phyloP scores from a whole-genome alignment of 2,113 vertebrate genomes.

The Acinonyx jubatus region DNA sequence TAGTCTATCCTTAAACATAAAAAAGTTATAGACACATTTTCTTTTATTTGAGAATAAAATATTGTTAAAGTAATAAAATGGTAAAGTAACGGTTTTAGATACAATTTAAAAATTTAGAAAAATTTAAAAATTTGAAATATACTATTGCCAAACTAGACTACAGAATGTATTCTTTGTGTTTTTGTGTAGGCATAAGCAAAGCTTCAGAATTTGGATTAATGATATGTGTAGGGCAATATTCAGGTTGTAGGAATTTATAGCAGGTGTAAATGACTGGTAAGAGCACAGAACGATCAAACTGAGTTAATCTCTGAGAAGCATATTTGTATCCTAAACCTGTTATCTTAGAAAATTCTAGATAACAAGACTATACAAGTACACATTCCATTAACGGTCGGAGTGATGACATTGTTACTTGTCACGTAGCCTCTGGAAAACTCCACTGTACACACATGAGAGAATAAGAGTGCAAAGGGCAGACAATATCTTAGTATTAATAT shows the following conservation, averaged over 20 bases:
- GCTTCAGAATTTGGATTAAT: background rate
- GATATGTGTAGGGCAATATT: background rate
- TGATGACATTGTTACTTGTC: background rate
- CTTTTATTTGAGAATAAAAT: background rate
- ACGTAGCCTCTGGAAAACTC: background rate
- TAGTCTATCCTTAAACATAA: background rate
- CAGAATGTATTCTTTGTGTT: background rate
- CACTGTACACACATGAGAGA: background rate
- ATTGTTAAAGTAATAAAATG: background rate
- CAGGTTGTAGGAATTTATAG: background rate
- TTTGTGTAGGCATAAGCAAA: constrained; percentile 2
- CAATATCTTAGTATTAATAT: background rate
- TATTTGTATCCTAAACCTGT: background rate
- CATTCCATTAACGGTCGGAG: background rate
- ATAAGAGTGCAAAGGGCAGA: background rate
- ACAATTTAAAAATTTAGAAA: background rate
- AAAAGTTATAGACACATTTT: background rate
- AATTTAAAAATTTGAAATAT: background rate
- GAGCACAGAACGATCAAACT: background rate
- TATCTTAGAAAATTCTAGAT: background rate
- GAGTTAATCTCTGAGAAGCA: background rate
- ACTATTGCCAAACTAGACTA: background rate
- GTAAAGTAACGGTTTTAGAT: background rate
- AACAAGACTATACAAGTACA: background rate
- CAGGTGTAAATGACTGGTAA: background rate